Evolutionary conservation across 2,113 vertebrate genomes (phyloP).

Genomic region (Bombycilla garrulus): DNA sequence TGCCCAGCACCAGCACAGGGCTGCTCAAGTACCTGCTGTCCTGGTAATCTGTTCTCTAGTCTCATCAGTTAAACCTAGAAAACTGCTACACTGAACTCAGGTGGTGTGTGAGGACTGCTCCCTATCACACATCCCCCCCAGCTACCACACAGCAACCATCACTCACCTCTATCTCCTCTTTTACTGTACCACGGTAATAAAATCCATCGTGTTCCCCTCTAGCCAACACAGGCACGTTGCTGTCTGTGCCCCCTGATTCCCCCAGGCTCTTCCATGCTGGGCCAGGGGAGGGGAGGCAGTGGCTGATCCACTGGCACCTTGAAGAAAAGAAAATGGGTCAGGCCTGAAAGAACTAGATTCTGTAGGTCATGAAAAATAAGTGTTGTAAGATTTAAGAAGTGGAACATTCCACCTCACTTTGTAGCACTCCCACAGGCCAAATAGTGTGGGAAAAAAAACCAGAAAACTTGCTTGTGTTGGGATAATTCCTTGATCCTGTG

Average conservation of each 20-base stretch:
- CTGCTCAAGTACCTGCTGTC: background rate
- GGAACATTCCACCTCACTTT: background rate
- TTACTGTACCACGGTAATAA: constrained; percentile 81
- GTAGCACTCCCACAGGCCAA: background rate
- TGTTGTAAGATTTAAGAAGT: background rate
- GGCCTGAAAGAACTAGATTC: background rate
- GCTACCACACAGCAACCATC: background rate
- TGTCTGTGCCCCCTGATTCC: background rate
- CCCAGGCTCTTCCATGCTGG: background rate
- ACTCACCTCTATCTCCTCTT: constrained; percentile 77
- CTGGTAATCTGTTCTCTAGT: background rate
- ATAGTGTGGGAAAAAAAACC: background rate
- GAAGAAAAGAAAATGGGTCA: constrained; percentile 2
- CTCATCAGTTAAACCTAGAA: background rate
- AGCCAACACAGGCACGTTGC: constrained; percentile 75
- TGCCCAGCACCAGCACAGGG: background rate
- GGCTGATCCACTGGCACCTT: constrained; percentile 61
- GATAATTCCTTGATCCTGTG: background rate
- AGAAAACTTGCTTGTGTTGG: background rate
- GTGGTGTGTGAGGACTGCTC: background rate
- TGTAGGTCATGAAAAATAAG: background rate
- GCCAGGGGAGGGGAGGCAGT: background rate
- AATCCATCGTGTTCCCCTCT: constrained; percentile 79
- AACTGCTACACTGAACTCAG: background rate
- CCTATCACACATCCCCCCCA: fast-evolving